Evolutionary conservation across 2,797 vertebrate genomes (phyloP).

Genomic region (Pangasius sanitwongsei): DNA sequence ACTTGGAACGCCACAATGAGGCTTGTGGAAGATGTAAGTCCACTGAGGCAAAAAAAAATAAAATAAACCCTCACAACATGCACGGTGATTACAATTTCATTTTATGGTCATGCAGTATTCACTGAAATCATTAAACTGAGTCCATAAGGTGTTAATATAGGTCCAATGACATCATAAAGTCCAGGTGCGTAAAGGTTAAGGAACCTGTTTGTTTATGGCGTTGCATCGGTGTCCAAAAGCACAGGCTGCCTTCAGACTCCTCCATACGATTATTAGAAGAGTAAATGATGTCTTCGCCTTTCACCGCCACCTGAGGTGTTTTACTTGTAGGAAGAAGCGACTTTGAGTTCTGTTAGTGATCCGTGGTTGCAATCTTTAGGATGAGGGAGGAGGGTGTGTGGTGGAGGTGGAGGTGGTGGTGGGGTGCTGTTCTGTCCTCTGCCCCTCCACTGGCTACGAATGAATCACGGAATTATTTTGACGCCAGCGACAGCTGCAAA

Average conservation of each 20-base stretch:
- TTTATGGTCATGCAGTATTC: conserved; percentile 29
- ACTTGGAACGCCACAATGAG: conserved; percentile 37
- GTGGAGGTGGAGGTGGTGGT: conserved; percentile 37
- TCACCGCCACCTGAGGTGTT: conserved; percentile 58
- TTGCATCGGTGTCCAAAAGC: conserved; percentile 30
- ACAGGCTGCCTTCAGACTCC: conserved; percentile 13
- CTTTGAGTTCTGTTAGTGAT: conserved; percentile 64
- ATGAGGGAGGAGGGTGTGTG: conserved; percentile 51
- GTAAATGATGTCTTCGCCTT: neutral
- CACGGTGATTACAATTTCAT: conserved; percentile 11
- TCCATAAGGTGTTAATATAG: conserved; percentile 6
- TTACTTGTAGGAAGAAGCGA: conserved; percentile 59
- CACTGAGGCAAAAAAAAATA: conserved; percentile 6
- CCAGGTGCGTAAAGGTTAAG: conserved; percentile 30
- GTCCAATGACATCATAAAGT: conserved; percentile 35
- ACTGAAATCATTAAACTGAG: conserved; percentile 24
- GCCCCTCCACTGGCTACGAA: conserved; percentile 61
- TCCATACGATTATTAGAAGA: conserved; percentile 22
- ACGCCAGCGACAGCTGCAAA: conserved; percentile 68
- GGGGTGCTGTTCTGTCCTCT: conserved; percentile 49
- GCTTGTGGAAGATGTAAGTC: conserved; percentile 25
- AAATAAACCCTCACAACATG: conserved; percentile 4
- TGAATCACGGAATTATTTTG: conserved; percentile 66
- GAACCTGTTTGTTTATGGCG: conserved; percentile 22
- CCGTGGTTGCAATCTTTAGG: conserved; percentile 71